Evolutionary conservation across 2,888 invertebrate genomes (phyloP), one percentile per base, ranked within the genome.

Genomic region (Habrosyne pyritoides): DNA sequence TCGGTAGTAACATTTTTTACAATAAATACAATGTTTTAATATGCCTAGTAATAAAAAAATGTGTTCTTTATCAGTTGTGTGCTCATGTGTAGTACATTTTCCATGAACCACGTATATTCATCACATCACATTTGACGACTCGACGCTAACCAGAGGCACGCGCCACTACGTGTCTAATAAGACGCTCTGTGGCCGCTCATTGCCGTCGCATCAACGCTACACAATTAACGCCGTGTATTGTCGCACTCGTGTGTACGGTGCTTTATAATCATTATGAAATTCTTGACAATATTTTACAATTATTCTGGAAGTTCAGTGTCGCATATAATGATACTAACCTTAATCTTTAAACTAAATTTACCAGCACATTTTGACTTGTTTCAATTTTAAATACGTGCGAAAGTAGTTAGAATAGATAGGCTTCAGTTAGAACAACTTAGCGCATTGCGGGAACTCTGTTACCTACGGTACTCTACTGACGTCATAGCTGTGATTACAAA

Each of bases 161-260:
- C 83, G 77, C 69, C 79, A 75, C 80, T 85, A 86, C 87, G 87
- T 88, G 87, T 83, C 84, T 87, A 87, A 87, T 89, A 87, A 87
- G 88, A 86, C 82, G 83, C 84, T 83, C 76, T 81, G 85, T 74
- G 85, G 83, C 80, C 85, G 84, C 85, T 79, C 81, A 77, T 82
- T 77, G 80, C 78, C 71, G 74, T 66, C 62, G 66, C 76, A 71
- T 71, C 71, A 75, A 75, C 80, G 80, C 72, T 77, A 71, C 75
- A 75, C 77, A 87, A 87, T 89, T 87, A 88, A 83, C 82, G 81
- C 77, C 67, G 75, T 71, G 70, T 73, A 71, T 66, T 64, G 71
- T 65, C 66, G 21, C 59, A 60, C 55, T 67, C 71, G 74, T 83
- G 66, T 79, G 71, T 58, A 75, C 71, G 70, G 64, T 66, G 63